These are phyloP conservation scores for Atrina japonica DNA, from an alignment of 2,888 invertebrate genomes.

Conservation along the genomic window DNA sequence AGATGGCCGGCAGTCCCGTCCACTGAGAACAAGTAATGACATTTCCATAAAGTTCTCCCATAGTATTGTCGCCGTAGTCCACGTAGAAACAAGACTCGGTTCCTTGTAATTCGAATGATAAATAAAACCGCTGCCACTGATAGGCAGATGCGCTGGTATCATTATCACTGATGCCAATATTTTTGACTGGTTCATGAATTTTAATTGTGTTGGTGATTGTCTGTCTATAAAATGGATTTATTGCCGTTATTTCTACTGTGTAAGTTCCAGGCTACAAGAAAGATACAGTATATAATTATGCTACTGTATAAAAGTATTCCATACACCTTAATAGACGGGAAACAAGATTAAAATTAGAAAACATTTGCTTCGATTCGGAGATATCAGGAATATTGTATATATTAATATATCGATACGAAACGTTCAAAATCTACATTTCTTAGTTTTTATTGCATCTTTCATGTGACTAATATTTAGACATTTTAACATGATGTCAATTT, in stretches of 20 bases:
- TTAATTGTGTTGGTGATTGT: constrained; percentile 22
- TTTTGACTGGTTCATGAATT: constrained; percentile 44
- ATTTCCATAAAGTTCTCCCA: constrained; percentile 49
- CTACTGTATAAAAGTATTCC: too few relatives aligned
- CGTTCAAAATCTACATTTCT: too few relatives aligned
- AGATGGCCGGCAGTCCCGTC: neutral
- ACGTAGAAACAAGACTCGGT: constrained; percentile 65
- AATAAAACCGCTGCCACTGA: constrained; percentile 53
- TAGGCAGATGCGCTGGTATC: constrained; percentile 40
- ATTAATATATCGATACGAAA: too few relatives aligned
- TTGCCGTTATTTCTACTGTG: constrained; percentile 49
- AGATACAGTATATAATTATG: neutral
- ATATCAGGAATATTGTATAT: too few relatives aligned
- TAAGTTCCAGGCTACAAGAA: constrained; percentile 53
- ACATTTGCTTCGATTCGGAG: too few relatives aligned
- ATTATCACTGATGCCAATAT: constrained; percentile 47
- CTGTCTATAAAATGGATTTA: constrained; percentile 47
- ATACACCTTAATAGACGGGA: too few relatives aligned
- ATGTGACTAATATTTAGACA: too few relatives aligned
- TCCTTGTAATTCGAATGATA: constrained; percentile 61
- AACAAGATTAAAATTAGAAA: too few relatives aligned
- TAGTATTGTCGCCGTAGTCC: constrained; percentile 60
- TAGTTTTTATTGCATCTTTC: too few relatives aligned
- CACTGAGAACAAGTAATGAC: constrained; percentile 36
- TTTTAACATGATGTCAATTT: too few relatives aligned